Percentiles rank a stretch among this genome's conserved stretches.
phyloP scores from a whole-genome alignment of 2,113 vertebrate genomes.

The Argyrosomus japonicus region DNA sequence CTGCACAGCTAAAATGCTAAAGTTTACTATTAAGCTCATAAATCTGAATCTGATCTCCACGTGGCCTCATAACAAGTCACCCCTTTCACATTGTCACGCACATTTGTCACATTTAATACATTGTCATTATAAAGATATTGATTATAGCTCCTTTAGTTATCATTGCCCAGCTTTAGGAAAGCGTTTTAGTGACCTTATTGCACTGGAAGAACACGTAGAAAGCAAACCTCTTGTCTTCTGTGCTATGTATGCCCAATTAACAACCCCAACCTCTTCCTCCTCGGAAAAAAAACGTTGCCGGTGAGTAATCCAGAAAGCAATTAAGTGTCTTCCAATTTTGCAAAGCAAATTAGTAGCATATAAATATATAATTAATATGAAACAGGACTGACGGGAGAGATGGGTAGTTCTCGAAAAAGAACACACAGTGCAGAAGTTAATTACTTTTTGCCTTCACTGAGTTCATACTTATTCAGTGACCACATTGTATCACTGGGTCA shows the following conservation, averaged over 20 bases:
- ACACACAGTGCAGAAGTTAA: not conserved
- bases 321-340: not conserved
- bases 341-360: not conserved
- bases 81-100: not conserved
- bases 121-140: not conserved
- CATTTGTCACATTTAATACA: not conserved
- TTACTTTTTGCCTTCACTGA: not conserved
- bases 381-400: not conserved
- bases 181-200: not conserved
- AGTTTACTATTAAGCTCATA: not conserved
- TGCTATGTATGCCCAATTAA: not conserved
- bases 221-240: not conserved
- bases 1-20: not conserved
- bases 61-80: not conserved
- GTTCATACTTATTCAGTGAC: not conserved
- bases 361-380: not conserved
- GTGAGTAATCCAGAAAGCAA: not conserved
- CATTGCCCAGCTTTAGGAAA: not conserved
- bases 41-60: too few relatives aligned
- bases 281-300: not conserved
- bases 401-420: not conserved
- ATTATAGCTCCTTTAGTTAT: not conserved
- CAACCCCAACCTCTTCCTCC: not conserved
- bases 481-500: not conserved
- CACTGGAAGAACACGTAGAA: not conserved